Conservation (phyloP, 2,888 invertebrate species). For the Lobophora halterata region DNA sequence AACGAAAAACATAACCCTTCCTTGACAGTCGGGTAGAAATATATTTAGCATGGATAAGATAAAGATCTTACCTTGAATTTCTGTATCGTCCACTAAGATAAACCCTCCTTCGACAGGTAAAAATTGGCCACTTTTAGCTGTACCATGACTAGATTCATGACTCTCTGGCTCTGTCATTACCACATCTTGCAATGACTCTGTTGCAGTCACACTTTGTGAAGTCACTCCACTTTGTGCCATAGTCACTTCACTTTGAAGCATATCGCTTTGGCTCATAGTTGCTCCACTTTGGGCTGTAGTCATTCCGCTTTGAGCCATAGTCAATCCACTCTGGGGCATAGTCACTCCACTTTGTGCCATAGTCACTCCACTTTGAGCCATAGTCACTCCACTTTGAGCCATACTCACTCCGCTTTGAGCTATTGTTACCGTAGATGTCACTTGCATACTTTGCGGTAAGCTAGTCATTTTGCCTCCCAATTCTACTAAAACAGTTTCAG, state of each 20-base stretch:
- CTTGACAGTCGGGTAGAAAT: no score
- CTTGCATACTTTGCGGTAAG: neutral
- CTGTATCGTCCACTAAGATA: constrained; percentile 57
- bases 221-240: constrained; percentile 6
- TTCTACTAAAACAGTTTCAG: constrained; percentile 56
- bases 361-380: constrained; percentile 13
- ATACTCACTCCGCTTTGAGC: neutral
- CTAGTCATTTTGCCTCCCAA: constrained; percentile 35
- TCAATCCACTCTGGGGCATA: constrained; percentile 6
- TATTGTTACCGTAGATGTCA: neutral
- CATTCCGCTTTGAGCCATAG: constrained; percentile 18
- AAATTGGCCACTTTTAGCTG: constrained; percentile 51
- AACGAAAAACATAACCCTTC: no score
- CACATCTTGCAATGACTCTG: constrained; percentile 41
- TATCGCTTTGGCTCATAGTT: constrained; percentile 9
- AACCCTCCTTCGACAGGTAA: constrained; percentile 71
- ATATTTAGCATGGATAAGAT: no score
- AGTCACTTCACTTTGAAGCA: constrained; percentile 8
- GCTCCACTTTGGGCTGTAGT: constrained; percentile 7
- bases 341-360: constrained; percentile 6
- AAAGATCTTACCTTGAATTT: constrained; percentile 48
- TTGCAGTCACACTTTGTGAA: constrained; percentile 3
- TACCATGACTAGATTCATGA: constrained; percentile 48
- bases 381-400: neutral
- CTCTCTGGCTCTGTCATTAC: constrained; percentile 53